Evolutionary conservation across 2,113 vertebrate species (phyloP).

Genomic region (Erythrolamprus reginae): DNA sequence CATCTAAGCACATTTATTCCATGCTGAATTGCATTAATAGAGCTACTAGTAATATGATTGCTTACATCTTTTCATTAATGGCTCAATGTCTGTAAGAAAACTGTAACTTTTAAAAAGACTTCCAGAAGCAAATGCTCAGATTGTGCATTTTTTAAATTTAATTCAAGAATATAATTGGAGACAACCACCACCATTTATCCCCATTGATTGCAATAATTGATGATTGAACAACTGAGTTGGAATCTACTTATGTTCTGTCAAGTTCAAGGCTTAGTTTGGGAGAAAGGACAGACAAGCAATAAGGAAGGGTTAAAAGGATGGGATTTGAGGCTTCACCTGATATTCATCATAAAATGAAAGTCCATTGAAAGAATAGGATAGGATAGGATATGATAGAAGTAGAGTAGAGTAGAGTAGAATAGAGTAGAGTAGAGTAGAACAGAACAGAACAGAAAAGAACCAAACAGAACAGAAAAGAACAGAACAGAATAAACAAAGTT

Average conservation of each 20-base stretch:
- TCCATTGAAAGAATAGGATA: background rate
- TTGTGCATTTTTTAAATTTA: background rate
- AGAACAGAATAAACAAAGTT: no score
- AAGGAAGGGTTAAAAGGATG: background rate
- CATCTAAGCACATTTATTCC: background rate
- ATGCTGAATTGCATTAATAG: background rate
- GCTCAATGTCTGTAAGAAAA: background rate
- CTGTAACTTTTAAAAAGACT: background rate
- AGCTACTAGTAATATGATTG: background rate
- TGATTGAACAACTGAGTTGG: background rate
- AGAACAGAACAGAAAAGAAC: accelerated
- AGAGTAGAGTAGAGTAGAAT: no score
- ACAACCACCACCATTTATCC: background rate
- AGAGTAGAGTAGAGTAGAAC: no score
- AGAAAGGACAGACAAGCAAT: background rate
- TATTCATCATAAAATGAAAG: background rate
- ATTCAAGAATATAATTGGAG: no score
- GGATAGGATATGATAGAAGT: no score
- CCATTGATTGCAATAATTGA: background rate
- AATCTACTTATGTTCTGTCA: background rate
- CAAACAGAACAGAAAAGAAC: no score
- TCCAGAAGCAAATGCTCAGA: background rate
- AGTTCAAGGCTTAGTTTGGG: background rate
- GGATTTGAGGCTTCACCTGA: background rate
- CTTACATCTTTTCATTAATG: background rate